A percentile compares a stretch with the other conserved stretches of the same genome.
Evolutionary conservation across 2,797 vertebrate genomes (phyloP).

Genomic region (Falco rusticolus): DNA sequence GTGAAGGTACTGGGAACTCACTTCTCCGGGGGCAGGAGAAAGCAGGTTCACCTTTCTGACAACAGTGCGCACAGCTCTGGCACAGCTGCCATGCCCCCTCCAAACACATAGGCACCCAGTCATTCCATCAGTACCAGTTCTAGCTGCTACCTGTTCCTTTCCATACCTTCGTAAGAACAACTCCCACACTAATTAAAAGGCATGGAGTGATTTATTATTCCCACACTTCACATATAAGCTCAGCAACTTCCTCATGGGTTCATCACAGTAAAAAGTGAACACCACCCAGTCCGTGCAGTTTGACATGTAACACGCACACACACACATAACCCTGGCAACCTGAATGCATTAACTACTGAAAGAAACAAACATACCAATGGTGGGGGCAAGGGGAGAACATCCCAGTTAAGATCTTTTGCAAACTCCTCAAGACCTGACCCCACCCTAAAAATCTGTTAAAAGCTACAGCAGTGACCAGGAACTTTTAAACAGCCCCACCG

Average conservation of each 20-base stretch:
- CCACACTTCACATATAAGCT: background rate
- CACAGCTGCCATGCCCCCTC: background rate
- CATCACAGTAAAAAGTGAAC: background rate
- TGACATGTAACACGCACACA: background rate
- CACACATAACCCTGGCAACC: background rate
- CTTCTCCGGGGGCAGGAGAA: background rate
- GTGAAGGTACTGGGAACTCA: background rate
- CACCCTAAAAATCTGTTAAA: background rate
- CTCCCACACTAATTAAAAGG: background rate
- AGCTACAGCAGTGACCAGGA: background rate
- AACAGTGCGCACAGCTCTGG: rapidly evolving
- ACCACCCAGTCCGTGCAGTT: background rate
- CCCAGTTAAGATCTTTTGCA: background rate
- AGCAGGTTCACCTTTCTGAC: background rate
- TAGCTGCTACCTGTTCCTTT: background rate
- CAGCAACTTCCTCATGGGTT: background rate
- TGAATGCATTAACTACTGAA: background rate
- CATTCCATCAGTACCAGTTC: background rate
- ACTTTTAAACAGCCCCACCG: background rate
- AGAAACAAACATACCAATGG: background rate
- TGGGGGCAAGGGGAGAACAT: background rate
- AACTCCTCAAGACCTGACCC: background rate
- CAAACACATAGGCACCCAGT: background rate
- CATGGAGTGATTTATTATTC: background rate
- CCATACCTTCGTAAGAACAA: background rate